Conservation (phyloP, 2,113 vertebrate genomes). For the Oenanthe oenanthe region DNA sequence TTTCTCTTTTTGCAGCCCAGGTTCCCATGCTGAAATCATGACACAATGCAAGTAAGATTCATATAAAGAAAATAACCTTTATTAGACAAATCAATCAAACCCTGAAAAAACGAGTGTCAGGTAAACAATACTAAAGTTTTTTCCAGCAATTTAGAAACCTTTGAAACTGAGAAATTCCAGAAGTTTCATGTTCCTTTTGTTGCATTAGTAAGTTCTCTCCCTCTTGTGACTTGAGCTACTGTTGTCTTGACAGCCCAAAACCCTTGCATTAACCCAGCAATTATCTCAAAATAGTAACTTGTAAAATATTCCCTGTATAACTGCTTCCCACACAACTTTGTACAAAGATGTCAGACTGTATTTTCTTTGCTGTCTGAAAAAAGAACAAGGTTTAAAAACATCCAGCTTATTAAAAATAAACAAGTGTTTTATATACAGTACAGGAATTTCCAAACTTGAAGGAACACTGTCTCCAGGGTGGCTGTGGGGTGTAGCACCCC, state of each 20-base stretch:
- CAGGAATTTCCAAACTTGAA: not conserved
- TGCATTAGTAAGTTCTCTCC: not conserved
- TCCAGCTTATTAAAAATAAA: not conserved
- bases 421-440: not conserved
- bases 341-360: not conserved
- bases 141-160: conserved; percentile 53
- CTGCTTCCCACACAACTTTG: not conserved
- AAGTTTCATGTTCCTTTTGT: not conserved
- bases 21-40: not conserved
- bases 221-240: not conserved
- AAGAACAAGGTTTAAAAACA: not conserved
- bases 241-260: not conserved
- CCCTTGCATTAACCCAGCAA: not conserved
- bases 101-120: conserved; percentile 40
- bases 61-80: conserved; percentile 64
- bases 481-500: not conserved
- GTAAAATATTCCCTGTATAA: not conserved
- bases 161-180: not conserved
- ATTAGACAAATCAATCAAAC: conserved; percentile 57
- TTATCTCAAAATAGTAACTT: not conserved
- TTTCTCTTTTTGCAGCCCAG: not conserved
- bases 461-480: not conserved
- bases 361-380: not conserved
- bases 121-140: conserved; percentile 14
- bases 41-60: not conserved